Conservation (phyloP, 2,888 invertebrate species). For the Aporophyla nigra region DNA sequence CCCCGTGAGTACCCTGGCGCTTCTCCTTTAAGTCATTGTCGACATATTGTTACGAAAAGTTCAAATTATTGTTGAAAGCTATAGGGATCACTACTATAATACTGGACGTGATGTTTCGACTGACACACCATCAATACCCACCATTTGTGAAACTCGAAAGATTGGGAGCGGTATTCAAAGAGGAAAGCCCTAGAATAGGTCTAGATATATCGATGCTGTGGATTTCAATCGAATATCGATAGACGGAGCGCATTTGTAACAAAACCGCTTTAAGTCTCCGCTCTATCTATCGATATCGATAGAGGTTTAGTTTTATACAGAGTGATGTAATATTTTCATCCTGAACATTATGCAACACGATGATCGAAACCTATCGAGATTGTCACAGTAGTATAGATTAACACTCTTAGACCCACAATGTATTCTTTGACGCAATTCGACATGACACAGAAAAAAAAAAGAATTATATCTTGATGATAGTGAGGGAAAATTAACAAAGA, state of each 20-base stretch:
- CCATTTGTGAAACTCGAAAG: constrained; percentile 38
- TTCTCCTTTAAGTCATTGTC: not conserved
- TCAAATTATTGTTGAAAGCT: constrained; percentile 31
- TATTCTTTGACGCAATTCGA: constrained; percentile 79
- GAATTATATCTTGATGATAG: constrained; percentile 70
- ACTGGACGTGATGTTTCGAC: constrained; percentile 45
- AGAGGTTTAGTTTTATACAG: constrained; percentile 58
- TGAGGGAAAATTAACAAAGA: constrained; percentile 76
- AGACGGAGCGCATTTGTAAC: constrained; percentile 25
- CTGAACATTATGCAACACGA: constrained; percentile 83
- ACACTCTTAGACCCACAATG: constrained; percentile 87
- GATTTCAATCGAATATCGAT: constrained; percentile 41
- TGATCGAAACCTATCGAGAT: constrained; percentile 82
- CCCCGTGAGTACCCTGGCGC: no score
- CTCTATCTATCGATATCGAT: constrained; percentile 48
- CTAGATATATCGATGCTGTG: constrained; percentile 51
- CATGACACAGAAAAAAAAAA: constrained; percentile 70
- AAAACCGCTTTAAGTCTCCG: constrained; percentile 47
- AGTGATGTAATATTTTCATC: constrained; percentile 73
- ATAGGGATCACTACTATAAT: constrained; percentile 26
- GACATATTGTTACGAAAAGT: constrained; percentile 32
- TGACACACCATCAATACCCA: constrained; percentile 16
- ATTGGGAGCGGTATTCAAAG: constrained; percentile 46
- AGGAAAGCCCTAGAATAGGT: constrained; percentile 36
- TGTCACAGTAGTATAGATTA: constrained; percentile 87